phyloP scores from a whole-genome alignment of 2,888 invertebrate species.

The Ochropacha duplaris region DNA sequence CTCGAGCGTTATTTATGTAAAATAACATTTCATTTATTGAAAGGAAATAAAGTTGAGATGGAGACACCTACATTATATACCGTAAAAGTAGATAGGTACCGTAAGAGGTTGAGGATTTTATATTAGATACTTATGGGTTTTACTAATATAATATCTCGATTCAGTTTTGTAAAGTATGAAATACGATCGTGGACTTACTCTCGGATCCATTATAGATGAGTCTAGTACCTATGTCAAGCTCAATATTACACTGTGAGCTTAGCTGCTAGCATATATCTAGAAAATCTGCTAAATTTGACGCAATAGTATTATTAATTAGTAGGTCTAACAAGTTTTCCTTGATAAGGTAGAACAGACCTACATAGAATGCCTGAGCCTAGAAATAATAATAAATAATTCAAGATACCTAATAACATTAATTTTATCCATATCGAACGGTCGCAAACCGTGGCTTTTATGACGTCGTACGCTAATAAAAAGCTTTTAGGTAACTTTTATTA shows the following conservation, averaged over 20 bases:
- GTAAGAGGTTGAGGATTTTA: neutral
- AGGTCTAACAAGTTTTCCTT: neutral
- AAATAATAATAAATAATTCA: too few relatives aligned
- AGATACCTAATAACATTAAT: too few relatives aligned
- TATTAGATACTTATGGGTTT: neutral
- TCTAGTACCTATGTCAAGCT: neutral
- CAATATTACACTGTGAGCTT: neutral
- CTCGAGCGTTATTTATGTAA: neutral
- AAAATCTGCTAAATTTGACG: neutral
- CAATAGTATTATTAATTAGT: neutral
- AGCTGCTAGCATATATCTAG: neutral
- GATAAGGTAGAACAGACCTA: neutral
- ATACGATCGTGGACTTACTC: neutral
- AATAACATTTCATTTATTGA: constrained; percentile 23
- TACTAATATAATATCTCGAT: neutral
- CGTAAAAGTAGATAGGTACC: neutral
- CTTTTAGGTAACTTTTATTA: too few relatives aligned
- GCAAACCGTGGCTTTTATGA: too few relatives aligned
- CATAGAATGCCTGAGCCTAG: too few relatives aligned
- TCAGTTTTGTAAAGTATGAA: neutral
- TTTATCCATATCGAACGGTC: too few relatives aligned
- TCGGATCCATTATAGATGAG: neutral
- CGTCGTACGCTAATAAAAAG: neutral
- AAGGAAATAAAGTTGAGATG: constrained; percentile 19
- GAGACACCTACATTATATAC: neutral